Evolutionary conservation across 2,113 vertebrate species (phyloP).

Genomic region (Tichodroma muraria): DNA sequence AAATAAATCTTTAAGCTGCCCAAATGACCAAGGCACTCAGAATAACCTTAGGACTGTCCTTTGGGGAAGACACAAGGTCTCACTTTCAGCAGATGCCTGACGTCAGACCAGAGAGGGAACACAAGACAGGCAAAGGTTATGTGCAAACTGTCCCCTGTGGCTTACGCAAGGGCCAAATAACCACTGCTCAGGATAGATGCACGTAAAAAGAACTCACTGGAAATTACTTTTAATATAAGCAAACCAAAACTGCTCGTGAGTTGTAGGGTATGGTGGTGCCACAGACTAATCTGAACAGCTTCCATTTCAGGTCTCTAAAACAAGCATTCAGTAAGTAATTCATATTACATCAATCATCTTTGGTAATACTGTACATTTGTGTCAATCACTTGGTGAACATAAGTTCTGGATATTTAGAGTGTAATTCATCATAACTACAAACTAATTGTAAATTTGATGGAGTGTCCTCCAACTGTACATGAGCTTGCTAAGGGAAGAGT

Average conservation of each 20-base stretch:
- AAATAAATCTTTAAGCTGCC: not conserved
- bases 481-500: not conserved
- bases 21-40: not conserved
- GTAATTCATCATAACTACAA: not conserved
- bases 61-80: not conserved
- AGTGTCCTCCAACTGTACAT: not conserved
- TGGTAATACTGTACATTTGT: not conserved
- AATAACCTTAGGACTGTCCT: not conserved
- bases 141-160: not conserved
- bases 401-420: not conserved
- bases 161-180: not conserved
- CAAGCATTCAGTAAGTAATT: not conserved
- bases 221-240: slow-evolving; percentile 11
- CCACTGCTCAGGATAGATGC: not conserved
- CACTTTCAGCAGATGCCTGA: not conserved
- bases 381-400: not conserved
- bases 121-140: not conserved
- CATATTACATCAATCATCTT: not conserved
- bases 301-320: not conserved
- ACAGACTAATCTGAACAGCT: not conserved
- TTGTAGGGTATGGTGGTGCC: not conserved
- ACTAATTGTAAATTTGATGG: not conserved
- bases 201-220: not conserved
- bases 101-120: not conserved
- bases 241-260: not conserved